These are phyloP conservation scores for Cottoperca gobio DNA, from an alignment of 2,797 vertebrate species.

Conservation along the genomic window DNA sequence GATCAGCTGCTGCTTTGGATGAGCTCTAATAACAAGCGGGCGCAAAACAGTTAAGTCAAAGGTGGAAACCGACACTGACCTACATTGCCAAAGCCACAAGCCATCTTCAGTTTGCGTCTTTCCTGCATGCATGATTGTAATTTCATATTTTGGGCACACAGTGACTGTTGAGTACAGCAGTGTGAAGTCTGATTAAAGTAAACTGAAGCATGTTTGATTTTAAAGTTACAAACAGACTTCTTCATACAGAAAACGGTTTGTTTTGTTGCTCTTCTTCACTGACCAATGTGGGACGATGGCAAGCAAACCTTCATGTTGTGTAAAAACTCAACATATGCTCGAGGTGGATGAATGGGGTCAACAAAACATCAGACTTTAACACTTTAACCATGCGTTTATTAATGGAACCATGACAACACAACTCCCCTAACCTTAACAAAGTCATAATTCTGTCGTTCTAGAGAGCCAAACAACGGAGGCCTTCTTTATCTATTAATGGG, in stretches of 20 bases:
- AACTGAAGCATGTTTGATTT: background rate
- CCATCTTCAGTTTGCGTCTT: slow-evolving; percentile 37
- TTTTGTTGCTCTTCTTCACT: background rate
- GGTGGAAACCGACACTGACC: slow-evolving; percentile 73
- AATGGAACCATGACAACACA: background rate
- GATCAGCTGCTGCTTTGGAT: slow-evolving; percentile 27
- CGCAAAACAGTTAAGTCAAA: slow-evolving; percentile 63
- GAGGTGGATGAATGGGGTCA: background rate
- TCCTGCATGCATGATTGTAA: slow-evolving; percentile 23
- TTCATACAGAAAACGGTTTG: background rate
- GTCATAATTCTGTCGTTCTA: too few species aligned
- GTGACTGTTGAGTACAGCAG: background rate
- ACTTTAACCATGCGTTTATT: background rate
- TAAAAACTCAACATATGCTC: background rate
- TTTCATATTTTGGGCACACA: slow-evolving; percentile 20
- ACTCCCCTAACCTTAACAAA: background rate
- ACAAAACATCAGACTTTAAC: background rate
- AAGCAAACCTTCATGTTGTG: background rate
- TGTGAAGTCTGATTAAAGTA: background rate
- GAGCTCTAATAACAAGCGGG: slow-evolving; percentile 63
- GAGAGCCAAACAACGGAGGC: background rate
- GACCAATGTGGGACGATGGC: too few species aligned
- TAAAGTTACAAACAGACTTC: background rate
- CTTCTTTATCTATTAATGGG: background rate
- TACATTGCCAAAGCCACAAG: slow-evolving; percentile 78